Evolutionary conservation across 2,113 vertebrate species (phyloP), one percentile per base, ranked within the genome.

Genomic region (Corythornis cristatus): DNA sequence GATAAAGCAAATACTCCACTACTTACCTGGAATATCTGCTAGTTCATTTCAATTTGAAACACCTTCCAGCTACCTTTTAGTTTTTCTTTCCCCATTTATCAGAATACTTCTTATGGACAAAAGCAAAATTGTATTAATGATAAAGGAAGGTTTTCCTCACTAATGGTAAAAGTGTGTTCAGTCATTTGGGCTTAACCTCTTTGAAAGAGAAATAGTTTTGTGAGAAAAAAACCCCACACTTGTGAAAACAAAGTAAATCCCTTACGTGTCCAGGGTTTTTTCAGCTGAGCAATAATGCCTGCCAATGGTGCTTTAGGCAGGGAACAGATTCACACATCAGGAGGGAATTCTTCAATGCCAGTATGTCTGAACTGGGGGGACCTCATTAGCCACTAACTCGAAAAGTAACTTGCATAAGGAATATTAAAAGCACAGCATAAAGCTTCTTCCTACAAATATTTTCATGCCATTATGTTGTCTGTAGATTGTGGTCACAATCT

Each of bases 301-400:
- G 61, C 73, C 87, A 89, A 40, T 33, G 7, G n/a, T 48, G 67
- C 40, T 93, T 95, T 71, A 80, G 43, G 50, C 64, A 53, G 18
- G 20, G 64, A 75, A 81, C 26, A 80, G 68, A 62, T 68, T 82
- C 53, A 91, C n/a, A 5, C 28, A 77, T 91, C 40, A 67, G 56
- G 45, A 89, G 73, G 58, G 67, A 95, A 94, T 70, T 93, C 77
- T 82, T 54, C 22, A 81, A 77, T 31, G 61, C 67, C 75, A 65
- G 19, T 16, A 50, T 53, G 42, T 25, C 61, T 73, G 76, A 80
- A 84, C 11, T 78, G 51, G 50, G 83, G 9, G 19, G 61, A 86
- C 53, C 45, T 90, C 78, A 89, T 83, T 60, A 94, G 75, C 65
- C 89, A 75, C 51, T n/a, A 83, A 42, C 43, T 80, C 20, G 70